A percentile compares a stretch with the other conserved stretches of the same genome.
Evolutionary conservation across 2,888 invertebrate genomes (phyloP).

Genomic region (Kuschelorhynchus macadamiae): DNA sequence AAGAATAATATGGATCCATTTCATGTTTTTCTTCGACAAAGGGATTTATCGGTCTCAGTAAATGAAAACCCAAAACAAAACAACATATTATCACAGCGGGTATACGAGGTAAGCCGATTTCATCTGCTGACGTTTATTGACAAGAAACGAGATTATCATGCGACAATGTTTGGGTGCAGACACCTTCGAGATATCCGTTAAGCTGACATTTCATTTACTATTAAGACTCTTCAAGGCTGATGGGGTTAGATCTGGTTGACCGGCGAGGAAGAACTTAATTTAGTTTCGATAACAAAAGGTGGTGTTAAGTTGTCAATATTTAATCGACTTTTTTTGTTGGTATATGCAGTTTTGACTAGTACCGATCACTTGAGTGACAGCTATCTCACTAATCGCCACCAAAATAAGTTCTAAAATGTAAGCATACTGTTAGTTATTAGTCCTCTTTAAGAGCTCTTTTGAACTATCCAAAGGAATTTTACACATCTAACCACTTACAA

Average conservation of each 20-base stretch:
- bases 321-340: too few relatives aligned
- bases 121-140: conserved; percentile 17
- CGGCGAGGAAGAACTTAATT: background rate
- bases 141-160: conserved; percentile 22
- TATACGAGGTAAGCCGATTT: conserved; percentile 9
- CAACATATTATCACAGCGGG: conserved; percentile 30
- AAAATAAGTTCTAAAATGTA: too few relatives aligned
- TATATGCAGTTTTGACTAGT: too few relatives aligned
- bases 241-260: background rate
- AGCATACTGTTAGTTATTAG: too few relatives aligned
- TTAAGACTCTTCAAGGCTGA: background rate
- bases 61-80: conserved; percentile 34
- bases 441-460: too few relatives aligned
- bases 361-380: too few relatives aligned
- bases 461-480: too few relatives aligned
- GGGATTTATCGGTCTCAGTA: background rate
- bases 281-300: too few relatives aligned
- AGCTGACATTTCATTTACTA: conserved; percentile 30
- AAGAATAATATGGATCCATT: background rate
- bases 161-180: conserved; percentile 33
- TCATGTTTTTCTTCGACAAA: conserved; percentile 1
- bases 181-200: conserved; percentile 14
- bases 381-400: too few relatives aligned
- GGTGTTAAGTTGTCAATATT: too few relatives aligned
- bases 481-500: too few relatives aligned